Conservation (phyloP, 2,113 vertebrate genomes). For the Leucopternis melanops region DNA sequence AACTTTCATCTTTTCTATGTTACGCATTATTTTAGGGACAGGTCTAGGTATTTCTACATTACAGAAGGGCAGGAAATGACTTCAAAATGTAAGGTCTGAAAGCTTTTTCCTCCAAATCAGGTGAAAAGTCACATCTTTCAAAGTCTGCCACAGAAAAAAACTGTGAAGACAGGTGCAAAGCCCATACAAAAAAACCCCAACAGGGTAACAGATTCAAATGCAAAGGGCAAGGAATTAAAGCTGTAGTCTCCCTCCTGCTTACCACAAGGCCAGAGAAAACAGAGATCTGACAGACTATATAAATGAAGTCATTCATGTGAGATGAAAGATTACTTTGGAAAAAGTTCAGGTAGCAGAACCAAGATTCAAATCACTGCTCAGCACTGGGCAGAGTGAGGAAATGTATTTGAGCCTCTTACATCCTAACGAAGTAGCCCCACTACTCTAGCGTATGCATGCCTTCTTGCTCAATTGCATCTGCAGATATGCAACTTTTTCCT, state of each 20-base stretch:
- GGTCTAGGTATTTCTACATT: background rate
- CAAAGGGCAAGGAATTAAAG: background rate
- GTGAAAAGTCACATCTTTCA: background rate
- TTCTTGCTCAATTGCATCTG: background rate
- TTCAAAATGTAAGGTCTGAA: background rate
- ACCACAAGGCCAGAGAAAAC: background rate
- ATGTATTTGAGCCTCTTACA: background rate
- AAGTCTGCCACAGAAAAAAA: background rate
- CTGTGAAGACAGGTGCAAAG: background rate
- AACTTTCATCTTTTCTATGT: background rate
- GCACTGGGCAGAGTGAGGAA: background rate
- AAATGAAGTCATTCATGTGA: background rate
- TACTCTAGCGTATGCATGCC: background rate
- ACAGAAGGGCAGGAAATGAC: background rate
- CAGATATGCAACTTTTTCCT: background rate
- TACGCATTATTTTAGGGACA: background rate
- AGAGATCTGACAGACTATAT: background rate
- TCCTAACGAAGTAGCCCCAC: rapidly evolving
- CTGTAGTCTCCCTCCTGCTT: background rate
- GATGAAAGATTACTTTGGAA: background rate
- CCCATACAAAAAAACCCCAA: background rate
- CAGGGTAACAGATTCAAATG: background rate
- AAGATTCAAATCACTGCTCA: background rate
- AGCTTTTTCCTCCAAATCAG: background rate
- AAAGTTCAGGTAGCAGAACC: background rate